Base-by-base conservation (phyloP, 2,797 vertebrate genomes). In the Sebastes baramenuke region DNA sequence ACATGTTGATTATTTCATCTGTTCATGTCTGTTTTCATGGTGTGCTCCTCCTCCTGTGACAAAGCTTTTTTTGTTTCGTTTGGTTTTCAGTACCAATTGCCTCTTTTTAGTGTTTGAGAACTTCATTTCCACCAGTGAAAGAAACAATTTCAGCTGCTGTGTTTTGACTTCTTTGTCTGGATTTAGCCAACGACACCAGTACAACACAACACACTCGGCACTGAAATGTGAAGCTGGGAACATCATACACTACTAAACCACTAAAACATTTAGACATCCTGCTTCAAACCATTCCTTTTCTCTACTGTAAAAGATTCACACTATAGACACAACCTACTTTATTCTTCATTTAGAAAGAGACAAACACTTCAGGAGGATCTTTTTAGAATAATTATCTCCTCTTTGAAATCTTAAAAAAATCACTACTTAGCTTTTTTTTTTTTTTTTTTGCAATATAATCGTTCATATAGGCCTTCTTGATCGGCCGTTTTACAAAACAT, bases 241-340 rank as follows among this genome's bases (percentile, higher is more conserved):
- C 61, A 77, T 69, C 65, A 65, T 60, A 83, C 89, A 82, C 86
- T 88, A 86, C 76, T 58, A 73, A 91, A 87, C 84, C 84, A 92
- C 83, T 85, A 30, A 54, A 34, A 76, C 36, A 29, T 71, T 34
- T 25, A 4, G 18, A 74, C 49, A n/a, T 52, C n/a, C 36, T 52
- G 72, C 79, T 87, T 81, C 38, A 80, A 30, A 78, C 8, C 55
- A 67, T 77, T 82, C 69, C 82, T 36, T 36, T 14, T 27, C 46
- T 74, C 24, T 64, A 8, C 49, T 64, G 18, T 54, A 38, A 54
- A 29, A 71, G 6, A 29, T 66, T n/a, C 18, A 67, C 75, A 56
- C 60, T 71, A 80, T 10, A 69, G 58, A 73, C 14, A 10, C 10
- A 18, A 20, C 42, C 8, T 62, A 20, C 12, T 34, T 11, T 8